phyloP scores from a whole-genome alignment of 2,888 invertebrate genomes.

The Heliconius aoede region DNA sequence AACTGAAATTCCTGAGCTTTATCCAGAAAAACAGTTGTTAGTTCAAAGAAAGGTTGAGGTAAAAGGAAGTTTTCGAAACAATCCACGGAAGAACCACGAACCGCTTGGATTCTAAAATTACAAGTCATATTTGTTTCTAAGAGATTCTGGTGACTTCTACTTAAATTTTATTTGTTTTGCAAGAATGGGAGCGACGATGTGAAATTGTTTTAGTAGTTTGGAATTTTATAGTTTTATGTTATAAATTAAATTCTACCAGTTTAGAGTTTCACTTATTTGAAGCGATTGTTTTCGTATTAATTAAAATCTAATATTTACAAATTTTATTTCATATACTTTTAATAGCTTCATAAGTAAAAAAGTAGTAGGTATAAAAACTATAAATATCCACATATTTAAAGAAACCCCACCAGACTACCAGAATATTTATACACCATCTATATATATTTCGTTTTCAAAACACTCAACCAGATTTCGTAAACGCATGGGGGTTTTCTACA shows the following conservation, averaged over 20 bases:
- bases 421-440: too few species aligned
- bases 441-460: too few species aligned
- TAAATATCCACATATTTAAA: too few species aligned
- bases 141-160: background rate
- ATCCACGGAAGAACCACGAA: conserved; percentile 18
- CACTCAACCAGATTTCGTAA: too few species aligned
- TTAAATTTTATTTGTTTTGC: background rate
- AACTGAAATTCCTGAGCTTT: conserved; percentile 23
- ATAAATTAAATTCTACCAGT: background rate
- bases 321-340: too few species aligned
- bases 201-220: background rate
- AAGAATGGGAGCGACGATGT: background rate
- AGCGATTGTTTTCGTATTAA: too few species aligned
- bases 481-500: too few species aligned
- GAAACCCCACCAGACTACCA: too few species aligned
- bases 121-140: conserved; percentile 16
- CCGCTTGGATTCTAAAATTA: conserved; percentile 17
- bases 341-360: too few species aligned
- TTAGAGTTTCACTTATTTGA: background rate
- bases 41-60: conserved; percentile 27
- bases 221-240: background rate
- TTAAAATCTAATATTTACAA: too few species aligned
- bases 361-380: too few species aligned
- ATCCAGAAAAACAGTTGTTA: conserved; percentile 27
- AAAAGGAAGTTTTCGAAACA: conserved; percentile 12